phyloP scores from a whole-genome alignment of 2,888 invertebrate species.

The Agrotis puta region DNA sequence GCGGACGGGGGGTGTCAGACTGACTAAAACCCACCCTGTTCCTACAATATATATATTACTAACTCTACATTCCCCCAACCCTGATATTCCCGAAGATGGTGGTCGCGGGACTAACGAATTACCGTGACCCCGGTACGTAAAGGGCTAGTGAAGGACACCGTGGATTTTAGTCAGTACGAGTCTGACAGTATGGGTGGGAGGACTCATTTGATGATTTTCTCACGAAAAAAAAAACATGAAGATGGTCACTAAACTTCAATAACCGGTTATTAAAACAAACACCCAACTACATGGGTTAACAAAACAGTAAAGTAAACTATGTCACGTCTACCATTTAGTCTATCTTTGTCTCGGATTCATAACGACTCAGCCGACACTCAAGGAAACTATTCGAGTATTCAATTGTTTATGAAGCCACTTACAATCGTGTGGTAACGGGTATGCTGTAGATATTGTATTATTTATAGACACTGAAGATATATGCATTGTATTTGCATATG shows the following conservation, averaged over 20 bases:
- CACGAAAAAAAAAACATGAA: too few relatives aligned
- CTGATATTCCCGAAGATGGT: too few relatives aligned
- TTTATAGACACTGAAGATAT: constrained; percentile 6
- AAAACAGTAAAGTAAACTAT: constrained; percentile 9
- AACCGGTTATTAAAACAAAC: neutral
- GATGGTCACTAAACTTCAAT: neutral
- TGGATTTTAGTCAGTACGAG: too few relatives aligned
- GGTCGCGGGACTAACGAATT: too few relatives aligned
- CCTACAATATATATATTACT: too few relatives aligned
- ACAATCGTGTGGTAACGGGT: constrained; percentile 13
- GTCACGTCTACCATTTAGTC: constrained; percentile 19
- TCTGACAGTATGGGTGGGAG: too few relatives aligned
- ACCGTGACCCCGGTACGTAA: too few relatives aligned
- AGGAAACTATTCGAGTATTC: constrained; percentile 33
- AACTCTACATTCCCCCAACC: too few relatives aligned
- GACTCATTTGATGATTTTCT: too few relatives aligned
- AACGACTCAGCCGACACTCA: constrained; percentile 23
- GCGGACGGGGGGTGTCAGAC: too few relatives aligned
- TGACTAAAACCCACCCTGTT: too few relatives aligned
- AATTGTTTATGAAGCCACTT: constrained; percentile 44
- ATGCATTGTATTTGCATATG: neutral
- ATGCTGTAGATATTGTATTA: constrained; percentile 10
- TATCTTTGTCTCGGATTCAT: constrained; percentile 35
- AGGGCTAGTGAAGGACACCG: too few relatives aligned
- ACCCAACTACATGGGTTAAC: neutral